phyloP scores from a whole-genome alignment of 2,797 vertebrate species.

The Pteropus rufus region DNA sequence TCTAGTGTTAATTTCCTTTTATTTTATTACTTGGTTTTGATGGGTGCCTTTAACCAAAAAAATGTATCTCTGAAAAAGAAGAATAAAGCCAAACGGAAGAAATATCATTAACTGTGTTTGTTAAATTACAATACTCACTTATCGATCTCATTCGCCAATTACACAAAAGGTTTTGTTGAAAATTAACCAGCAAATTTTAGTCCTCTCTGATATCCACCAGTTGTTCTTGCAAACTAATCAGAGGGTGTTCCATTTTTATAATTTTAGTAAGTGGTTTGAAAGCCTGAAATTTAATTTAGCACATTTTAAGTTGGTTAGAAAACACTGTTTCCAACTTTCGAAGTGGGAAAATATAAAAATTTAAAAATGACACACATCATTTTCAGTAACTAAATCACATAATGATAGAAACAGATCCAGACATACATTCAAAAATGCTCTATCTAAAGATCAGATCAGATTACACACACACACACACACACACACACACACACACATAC shows the following conservation, averaged over 20 bases:
- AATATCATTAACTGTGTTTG: not conserved
- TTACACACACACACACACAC: too few relatives aligned
- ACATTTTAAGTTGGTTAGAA: slow-evolving; percentile 11
- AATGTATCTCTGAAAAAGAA: not conserved
- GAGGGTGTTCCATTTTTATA: not conserved
- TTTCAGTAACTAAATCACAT: not conserved
- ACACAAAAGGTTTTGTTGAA: not conserved
- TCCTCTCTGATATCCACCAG: not conserved
- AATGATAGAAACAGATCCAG: not conserved
- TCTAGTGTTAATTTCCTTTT: not conserved
- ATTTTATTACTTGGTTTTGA: not conserved
- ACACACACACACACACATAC: too few relatives aligned
- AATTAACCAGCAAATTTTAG: not conserved
- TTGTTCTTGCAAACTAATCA: not conserved
- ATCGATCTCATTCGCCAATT: not conserved
- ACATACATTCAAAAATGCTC: not conserved
- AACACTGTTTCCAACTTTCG: not conserved
- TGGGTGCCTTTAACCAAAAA: not conserved
- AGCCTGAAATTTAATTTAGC: not conserved
- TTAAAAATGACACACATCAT: not conserved
- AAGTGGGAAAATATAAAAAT: not conserved
- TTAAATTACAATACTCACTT: not conserved
- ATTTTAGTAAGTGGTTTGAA: not conserved
- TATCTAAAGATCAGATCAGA: not conserved
- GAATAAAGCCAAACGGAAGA: not conserved